These are phyloP conservation scores for Dynastes hyllus DNA, from an alignment of 2,888 invertebrate species.

Conservation along the genomic window DNA sequence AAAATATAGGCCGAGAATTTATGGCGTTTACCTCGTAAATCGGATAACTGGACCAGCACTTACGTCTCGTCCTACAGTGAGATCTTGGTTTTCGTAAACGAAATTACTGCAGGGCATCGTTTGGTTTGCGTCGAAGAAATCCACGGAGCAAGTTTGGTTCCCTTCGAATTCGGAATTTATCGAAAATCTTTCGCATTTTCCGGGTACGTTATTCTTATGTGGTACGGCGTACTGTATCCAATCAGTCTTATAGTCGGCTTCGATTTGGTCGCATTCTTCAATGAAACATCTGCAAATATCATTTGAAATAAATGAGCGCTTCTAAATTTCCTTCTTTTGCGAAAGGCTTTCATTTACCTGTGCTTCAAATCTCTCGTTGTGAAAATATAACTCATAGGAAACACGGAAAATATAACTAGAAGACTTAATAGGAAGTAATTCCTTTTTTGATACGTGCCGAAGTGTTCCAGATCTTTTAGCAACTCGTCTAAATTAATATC, in stretches of 20 bases:
- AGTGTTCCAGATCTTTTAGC: constrained; percentile 71
- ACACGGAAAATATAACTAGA: constrained; percentile 61
- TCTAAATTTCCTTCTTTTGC: not conserved
- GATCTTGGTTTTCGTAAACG: constrained; percentile 55
- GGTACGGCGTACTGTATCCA: constrained; percentile 73
- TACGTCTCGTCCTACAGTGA: constrained; percentile 57
- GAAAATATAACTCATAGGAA: constrained; percentile 63
- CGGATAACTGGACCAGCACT: not conserved
- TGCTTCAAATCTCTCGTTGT: constrained; percentile 62
- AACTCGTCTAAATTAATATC: constrained; percentile 71
- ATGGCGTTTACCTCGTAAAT: not conserved
- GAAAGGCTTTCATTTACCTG: constrained; percentile 57
- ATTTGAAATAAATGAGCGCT: not conserved
- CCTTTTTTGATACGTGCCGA: constrained; percentile 71
- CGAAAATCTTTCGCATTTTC: constrained; percentile 59
- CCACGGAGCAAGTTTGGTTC: constrained; percentile 47
- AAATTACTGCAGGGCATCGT: constrained; percentile 52
- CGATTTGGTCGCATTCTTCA: constrained; percentile 72
- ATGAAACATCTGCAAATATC: constrained; percentile 71
- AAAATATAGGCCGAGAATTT: too few species aligned
- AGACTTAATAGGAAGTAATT: constrained; percentile 60
- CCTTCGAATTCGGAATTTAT: constrained; percentile 34
- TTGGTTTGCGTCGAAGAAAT: constrained; percentile 48
- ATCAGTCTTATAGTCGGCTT: constrained; percentile 65
- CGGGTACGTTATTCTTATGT: constrained; percentile 60